A percentile compares a stretch with the other conserved stretches of the same genome.
These are phyloP conservation scores for Gallinago undulata DNA, from an alignment of 2,113 vertebrate genomes.

Conservation along the genomic window DNA sequence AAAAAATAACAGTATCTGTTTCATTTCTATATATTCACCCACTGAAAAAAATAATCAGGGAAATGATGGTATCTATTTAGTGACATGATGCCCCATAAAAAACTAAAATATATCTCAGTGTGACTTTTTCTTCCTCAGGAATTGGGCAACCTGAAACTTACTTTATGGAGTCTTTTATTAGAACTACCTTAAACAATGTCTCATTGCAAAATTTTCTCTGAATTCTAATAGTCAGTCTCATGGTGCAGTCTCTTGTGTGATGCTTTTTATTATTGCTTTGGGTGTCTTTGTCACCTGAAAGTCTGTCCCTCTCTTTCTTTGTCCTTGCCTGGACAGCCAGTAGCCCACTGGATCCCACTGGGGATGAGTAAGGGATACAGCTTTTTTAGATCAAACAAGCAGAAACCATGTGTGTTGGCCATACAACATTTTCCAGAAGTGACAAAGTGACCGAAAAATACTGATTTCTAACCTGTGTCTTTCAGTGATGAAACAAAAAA, in stretches of 20 bases:
- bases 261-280: not conserved
- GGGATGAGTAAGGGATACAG: accelerated
- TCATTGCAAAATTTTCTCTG: not conserved
- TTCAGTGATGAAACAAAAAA: not conserved
- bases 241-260: not conserved
- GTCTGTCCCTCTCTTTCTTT: not conserved
- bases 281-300: not conserved
- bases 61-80: not conserved
- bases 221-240: not conserved
- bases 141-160: not conserved
- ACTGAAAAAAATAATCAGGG: not conserved
- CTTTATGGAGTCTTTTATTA: not conserved
- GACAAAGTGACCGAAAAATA: not conserved
- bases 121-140: not conserved
- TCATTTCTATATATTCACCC: not conserved
- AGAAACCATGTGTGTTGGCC: accelerated
- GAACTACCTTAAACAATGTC: not conserved
- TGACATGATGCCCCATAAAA: not conserved
- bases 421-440: not conserved
- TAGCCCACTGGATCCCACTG: not conserved
- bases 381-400: not conserved
- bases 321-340: not conserved
- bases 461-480: not conserved
- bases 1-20: not conserved
- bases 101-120: not conserved